Base-by-base conservation (phyloP, 2,797 vertebrate genomes). In the Monodelphis domestica region DNA sequence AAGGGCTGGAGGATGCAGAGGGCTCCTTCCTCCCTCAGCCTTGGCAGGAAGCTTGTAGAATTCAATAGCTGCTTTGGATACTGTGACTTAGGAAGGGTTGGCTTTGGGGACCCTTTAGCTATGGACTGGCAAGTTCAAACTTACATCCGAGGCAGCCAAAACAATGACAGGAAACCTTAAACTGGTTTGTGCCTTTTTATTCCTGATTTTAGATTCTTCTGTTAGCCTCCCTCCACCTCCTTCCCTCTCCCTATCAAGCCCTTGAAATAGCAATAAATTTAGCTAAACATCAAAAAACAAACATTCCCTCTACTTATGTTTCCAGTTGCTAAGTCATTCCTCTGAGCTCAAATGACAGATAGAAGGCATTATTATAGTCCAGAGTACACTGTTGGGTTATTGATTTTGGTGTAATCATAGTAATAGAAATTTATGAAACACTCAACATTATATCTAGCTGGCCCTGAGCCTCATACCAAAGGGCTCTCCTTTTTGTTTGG, bases 371-470 rank as follows among this genome's bases (percentile, higher is more conserved):
- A 89, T 92, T 97, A 95, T 94, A 97, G 93, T 10, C 4, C 92
- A 90, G 92, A 95, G 91, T 94, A 92, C 57, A 91, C 89, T 93
- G 45, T 92, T 88, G 88, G 54, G 92, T 89, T 94, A 96, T 96
- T 96, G 97, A 97, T 95, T 97, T 97, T 95, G 94, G 91, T 96
- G 92, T 96, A 94, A 96, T 97, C 94, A 97, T 95, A 94, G 95
- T 95, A 97, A 95, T 93, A 93, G 88, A 95, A 97, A 97, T 92
- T 88, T 96, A 94, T 96, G 94, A 97, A 96, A 94, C 90, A 90
- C 59, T 95, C 89, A 89, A 51, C 55, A 33, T 84, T 50, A 26
- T 50, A 50, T 91, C 3, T 70, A 91, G 54, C 55, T 30, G 84
- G 55, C 94, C 51, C 53, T 92, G 12, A 33, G 29, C 38, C 29